A percentile compares a stretch with the other conserved stretches of the same genome.
Evolutionary conservation across 64 coral and sea anemone species (phyloP).

Genomic region (Dendronephthya gigantea): DNA sequence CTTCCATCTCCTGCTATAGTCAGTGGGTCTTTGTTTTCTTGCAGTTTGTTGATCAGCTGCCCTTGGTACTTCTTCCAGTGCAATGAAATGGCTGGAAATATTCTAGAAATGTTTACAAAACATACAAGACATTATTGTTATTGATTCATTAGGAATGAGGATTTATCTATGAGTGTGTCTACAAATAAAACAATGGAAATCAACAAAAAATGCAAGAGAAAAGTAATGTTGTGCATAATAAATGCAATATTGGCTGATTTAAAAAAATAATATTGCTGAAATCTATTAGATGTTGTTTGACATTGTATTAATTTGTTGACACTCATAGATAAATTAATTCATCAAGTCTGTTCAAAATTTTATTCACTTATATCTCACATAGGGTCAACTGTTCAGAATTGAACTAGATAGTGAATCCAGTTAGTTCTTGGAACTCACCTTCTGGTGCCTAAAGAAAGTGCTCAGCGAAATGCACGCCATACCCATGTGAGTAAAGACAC

Average conservation of each 20-base stretch:
- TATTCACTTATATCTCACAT: background rate
- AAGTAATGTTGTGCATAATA: too few relatives aligned
- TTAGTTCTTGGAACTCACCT: background rate
- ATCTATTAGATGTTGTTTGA: too few relatives aligned
- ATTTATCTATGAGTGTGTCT: background rate
- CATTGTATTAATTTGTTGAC: too few relatives aligned
- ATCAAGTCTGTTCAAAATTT: too few relatives aligned
- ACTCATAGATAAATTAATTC: too few relatives aligned
- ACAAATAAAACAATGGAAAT: too few relatives aligned
- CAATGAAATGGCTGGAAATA: background rate
- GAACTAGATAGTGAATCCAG: background rate
- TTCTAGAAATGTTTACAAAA: background rate
- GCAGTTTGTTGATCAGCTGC: background rate
- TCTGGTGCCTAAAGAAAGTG: constrained; percentile 22
- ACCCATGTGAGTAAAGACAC: constrained; percentile 29
- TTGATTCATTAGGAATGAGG: background rate
- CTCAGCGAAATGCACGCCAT: background rate
- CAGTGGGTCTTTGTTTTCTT: background rate
- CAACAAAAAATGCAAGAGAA: too few relatives aligned
- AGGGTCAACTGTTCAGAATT: background rate
- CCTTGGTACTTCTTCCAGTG: constrained; percentile 26
- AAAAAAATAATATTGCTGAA: too few relatives aligned
- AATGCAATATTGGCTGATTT: too few relatives aligned
- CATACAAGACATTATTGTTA: too few relatives aligned
- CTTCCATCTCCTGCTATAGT: constrained; percentile 27